A percentile compares a stretch with the other conserved stretches of the same genome.
phyloP scores from a whole-genome alignment of 2,888 invertebrate genomes.

The Hymenopus coronatus region DNA sequence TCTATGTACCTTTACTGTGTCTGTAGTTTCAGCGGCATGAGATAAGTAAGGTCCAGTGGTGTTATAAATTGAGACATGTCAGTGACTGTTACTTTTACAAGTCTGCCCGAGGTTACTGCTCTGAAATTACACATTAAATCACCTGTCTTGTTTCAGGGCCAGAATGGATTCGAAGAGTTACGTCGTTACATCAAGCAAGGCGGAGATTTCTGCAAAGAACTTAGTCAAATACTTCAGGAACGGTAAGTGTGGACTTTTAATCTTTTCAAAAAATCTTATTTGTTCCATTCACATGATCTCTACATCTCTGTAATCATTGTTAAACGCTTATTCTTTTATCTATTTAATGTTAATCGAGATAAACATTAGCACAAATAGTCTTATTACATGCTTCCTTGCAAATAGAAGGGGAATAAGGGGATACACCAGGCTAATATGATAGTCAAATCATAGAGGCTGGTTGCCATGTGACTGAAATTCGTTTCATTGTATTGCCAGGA shows the following conservation, averaged over 20 bases:
- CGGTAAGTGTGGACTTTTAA: slow-evolving; percentile 53
- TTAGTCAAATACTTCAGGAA: slow-evolving; percentile 85
- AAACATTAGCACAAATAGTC: too few relatives aligned
- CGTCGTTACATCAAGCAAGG: slow-evolving; percentile 91
- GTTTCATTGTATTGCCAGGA: too few relatives aligned
- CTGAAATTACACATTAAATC: neutral
- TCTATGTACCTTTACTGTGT: neutral
- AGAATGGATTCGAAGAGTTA: slow-evolving; percentile 91
- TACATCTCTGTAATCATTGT: too few relatives aligned
- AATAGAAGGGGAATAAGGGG: too few relatives aligned
- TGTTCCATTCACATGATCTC: too few relatives aligned
- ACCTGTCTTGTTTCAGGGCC: slow-evolving; percentile 64
- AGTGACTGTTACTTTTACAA: neutral
- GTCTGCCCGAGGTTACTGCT: neutral
- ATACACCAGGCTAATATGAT: too few relatives aligned
- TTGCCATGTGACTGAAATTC: too few relatives aligned
- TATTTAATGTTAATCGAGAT: too few relatives aligned
- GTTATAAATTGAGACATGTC: neutral
- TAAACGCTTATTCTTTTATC: too few relatives aligned
- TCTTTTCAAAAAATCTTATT: too few relatives aligned
- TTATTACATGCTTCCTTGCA: too few relatives aligned
- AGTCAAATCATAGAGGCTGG: too few relatives aligned
- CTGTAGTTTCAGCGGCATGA: neutral
- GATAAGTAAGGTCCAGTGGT: neutral
- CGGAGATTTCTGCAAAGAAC: slow-evolving; percentile 90